Base-by-base conservation (phyloP, 1,140 invertebrate genomes). In the Drosophila auraria region DNA sequence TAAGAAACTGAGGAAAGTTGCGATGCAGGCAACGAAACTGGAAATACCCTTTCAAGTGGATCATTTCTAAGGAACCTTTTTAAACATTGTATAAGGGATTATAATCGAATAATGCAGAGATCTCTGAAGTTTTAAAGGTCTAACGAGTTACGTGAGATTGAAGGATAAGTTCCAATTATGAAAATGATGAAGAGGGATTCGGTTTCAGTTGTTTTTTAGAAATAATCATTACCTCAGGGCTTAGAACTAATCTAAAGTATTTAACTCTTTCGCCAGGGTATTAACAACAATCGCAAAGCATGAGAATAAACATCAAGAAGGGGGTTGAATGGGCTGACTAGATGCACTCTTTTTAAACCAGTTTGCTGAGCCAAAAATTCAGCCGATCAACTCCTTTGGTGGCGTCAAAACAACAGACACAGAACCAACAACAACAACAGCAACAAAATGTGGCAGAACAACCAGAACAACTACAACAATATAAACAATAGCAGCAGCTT, bases 351-450 rank as follows among this genome's bases (percentile, higher is more conserved):
- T 17, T 14, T 27, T 11, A 73, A 73, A 73, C 70, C 68, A 42
- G 70, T 73, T 73, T 73, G 45, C 68, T 20, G 30, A 73, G 69
- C 70, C 70, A 17, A 73, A 73, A 61, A 73, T 60, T 60, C 56
- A 60, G 49, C 20, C 47, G 47, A 69, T 69, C 65, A 47, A 53
- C 64, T 71, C 64, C 40, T 49, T 30, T 56, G 33, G 23, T 57
- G 68, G 51, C 69, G 51, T 72, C 70, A 73, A 73, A 73, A 73
- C 66, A 71, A 71, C 27, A 44, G 68, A 25, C 23, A 57, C 33
- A 38, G 30, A 33, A 33, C 25, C 17, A 33, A 60, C 23, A 60
- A 60, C 27, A 65, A 25, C 17, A 25, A 45, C 27, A 65, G 17
- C 17, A 25, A 45, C 57, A 49, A 49, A 51, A 69, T 51, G 54